These are phyloP conservation scores for Mycteria americana DNA, from an alignment of 2,797 vertebrate species.

Conservation along the genomic window DNA sequence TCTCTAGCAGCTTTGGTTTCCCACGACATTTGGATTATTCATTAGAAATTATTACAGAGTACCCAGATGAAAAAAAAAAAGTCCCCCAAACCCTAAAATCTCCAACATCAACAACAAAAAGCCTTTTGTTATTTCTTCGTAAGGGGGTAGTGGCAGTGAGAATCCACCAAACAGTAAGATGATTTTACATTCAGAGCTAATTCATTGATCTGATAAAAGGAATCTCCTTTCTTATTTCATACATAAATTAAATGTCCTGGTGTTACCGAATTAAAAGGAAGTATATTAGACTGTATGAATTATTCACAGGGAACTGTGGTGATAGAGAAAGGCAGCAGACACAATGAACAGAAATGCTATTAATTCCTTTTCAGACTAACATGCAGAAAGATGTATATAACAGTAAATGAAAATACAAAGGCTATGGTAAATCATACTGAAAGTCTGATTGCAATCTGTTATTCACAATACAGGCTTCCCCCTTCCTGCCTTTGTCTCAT, in stretches of 20 bases:
- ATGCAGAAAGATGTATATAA: not conserved
- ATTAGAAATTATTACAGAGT: conserved; percentile 29
- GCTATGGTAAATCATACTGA: not conserved
- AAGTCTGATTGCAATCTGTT: not conserved
- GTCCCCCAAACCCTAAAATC: not conserved
- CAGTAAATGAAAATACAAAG: not conserved
- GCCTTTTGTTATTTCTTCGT: conserved; percentile 13
- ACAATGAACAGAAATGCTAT: conserved; percentile 45
- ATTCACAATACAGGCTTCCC: not conserved
- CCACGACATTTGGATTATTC: conserved; percentile 45
- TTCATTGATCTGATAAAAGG: conserved; percentile 61
- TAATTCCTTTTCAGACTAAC: conserved; percentile 58
- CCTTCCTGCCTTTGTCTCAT: not conserved
- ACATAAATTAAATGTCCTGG: conserved; percentile 57
- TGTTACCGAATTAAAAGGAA: conserved; percentile 61
- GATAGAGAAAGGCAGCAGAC: conserved; percentile 42
- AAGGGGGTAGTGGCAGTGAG: not conserved
- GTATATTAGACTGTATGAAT: conserved; percentile 60
- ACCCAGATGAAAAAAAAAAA: not conserved
- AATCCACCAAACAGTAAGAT: conserved; percentile 40
- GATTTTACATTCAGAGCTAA: conserved; percentile 58
- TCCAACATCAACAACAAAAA: not conserved
- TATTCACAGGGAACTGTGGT: conserved; percentile 57
- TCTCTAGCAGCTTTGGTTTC: conserved; percentile 29
- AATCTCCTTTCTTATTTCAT: conserved; percentile 60